Conservation (phyloP, 1,140 invertebrate species). For the Coelopa frigida region DNA sequence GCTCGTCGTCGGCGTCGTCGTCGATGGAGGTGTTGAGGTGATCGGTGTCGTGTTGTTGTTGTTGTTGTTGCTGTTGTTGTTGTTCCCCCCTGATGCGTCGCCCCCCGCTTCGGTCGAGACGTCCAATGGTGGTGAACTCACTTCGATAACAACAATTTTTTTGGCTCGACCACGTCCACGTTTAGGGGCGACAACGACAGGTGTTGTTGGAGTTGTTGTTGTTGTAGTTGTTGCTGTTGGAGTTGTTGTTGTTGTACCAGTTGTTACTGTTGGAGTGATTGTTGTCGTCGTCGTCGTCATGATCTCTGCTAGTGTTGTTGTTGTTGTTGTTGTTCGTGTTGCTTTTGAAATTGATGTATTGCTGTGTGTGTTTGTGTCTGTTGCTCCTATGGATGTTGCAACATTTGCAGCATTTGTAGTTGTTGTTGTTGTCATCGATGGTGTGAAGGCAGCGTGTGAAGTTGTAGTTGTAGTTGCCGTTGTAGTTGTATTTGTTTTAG, state of each 20-base stretch:
- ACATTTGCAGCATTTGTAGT: not conserved
- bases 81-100: not conserved
- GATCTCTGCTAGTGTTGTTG: not conserved
- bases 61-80: not conserved
- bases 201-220: not conserved
- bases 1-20: slow-evolving; percentile 13
- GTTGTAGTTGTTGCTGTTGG: slow-evolving; percentile 4
- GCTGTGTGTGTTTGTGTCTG: not conserved
- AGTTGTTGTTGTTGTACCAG: not conserved
- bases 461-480: slow-evolving; percentile 11
- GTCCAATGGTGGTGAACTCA: too few species aligned
- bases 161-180: slow-evolving; percentile 37
- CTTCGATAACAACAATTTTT: too few species aligned
- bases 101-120: not conserved
- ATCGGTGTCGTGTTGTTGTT: not conserved
- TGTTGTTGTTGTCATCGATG: slow-evolving; percentile 4
- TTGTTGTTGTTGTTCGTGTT: not conserved
- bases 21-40: not conserved
- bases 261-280: not conserved
- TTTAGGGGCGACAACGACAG: slow-evolving; percentile 15
- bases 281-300: slow-evolving; percentile 1
- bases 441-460: not conserved
- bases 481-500: not conserved
- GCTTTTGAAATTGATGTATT: not conserved
- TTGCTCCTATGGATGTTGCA: slow-evolving; percentile 8